A percentile compares a stretch with the other conserved stretches of the same genome.
Evolutionary conservation across 1,140 invertebrate genomes (phyloP).

Genomic region (Tetramorium simillimum): DNA sequence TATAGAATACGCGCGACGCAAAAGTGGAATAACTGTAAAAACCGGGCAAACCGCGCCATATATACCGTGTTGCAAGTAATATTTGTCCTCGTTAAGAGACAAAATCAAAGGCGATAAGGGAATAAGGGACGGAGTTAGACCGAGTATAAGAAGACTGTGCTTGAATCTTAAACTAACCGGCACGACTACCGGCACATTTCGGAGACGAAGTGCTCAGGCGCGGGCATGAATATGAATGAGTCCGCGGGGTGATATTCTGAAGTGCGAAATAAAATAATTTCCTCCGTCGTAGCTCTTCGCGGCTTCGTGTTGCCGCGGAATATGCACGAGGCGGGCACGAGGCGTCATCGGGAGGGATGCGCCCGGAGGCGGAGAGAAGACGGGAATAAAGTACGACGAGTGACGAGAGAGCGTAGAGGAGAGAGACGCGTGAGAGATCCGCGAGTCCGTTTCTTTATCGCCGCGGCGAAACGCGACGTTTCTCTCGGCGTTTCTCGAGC

Average conservation of each 20-base stretch:
- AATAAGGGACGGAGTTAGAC: conserved; percentile 63
- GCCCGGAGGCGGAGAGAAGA: not conserved
- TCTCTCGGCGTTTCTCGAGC: not conserved
- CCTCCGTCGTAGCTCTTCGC: conserved; percentile 54
- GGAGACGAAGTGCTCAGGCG: conserved; percentile 76
- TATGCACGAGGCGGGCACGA: conserved; percentile 13
- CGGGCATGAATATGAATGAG: conserved; percentile 81
- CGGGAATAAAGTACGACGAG: conserved; percentile 7
- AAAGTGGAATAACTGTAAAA: not conserved
- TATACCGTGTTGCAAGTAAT: conserved; percentile 49
- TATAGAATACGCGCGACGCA: too few relatives aligned
- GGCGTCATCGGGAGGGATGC: not conserved
- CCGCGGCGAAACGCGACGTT: not conserved
- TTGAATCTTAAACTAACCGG: conserved; percentile 72
- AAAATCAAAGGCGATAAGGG: conserved; percentile 58
- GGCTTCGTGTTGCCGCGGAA: conserved; percentile 54
- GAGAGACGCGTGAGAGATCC: not conserved
- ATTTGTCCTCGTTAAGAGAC: conserved; percentile 59
- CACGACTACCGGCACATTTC: conserved; percentile 61
- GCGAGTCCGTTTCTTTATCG: conserved; percentile 49
- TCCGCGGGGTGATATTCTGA: conserved; percentile 64
- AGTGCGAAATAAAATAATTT: conserved; percentile 80
- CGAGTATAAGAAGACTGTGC: conserved; percentile 44
- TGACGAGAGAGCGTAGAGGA: not conserved
- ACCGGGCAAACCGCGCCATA: not conserved